These are phyloP conservation scores for Copsychus sechellarum DNA, from an alignment of 2,113 vertebrate genomes.

Conservation along the genomic window DNA sequence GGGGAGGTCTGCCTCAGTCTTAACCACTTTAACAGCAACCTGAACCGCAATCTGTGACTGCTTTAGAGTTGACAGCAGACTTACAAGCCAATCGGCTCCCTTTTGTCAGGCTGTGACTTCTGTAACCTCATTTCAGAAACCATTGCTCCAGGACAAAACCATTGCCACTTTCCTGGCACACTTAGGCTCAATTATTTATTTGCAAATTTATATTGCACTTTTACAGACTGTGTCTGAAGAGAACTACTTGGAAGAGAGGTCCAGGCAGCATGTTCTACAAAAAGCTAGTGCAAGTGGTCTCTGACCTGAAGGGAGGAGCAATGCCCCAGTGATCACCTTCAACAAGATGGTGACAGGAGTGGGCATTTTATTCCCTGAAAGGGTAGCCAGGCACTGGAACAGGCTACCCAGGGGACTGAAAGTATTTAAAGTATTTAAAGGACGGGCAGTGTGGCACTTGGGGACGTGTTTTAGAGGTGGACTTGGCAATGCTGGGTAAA, in stretches of 20 bases:
- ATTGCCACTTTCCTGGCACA: background rate
- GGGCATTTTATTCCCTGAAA: background rate
- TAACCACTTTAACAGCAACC: background rate
- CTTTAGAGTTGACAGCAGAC: background rate
- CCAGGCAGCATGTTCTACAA: background rate
- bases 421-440: background rate
- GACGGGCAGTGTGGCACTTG: rapidly evolving
- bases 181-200: background rate
- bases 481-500: background rate
- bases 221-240: background rate
- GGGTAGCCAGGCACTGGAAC: background rate
- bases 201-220: background rate
- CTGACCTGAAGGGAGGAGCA: rapidly evolving
- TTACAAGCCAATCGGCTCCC: background rate
- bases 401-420: background rate
- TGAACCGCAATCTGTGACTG: background rate
- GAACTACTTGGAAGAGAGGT: background rate
- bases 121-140: background rate
- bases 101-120: background rate
- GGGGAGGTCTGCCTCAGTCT: background rate
- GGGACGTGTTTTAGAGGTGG: background rate
- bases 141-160: background rate
- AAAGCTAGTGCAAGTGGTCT: background rate
- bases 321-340: background rate
- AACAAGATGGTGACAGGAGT: rapidly evolving